Evolutionary conservation across 2,113 vertebrate genomes (phyloP), one percentile per base, ranked within the genome.

Genomic region (Pogona vitticeps): DNA sequence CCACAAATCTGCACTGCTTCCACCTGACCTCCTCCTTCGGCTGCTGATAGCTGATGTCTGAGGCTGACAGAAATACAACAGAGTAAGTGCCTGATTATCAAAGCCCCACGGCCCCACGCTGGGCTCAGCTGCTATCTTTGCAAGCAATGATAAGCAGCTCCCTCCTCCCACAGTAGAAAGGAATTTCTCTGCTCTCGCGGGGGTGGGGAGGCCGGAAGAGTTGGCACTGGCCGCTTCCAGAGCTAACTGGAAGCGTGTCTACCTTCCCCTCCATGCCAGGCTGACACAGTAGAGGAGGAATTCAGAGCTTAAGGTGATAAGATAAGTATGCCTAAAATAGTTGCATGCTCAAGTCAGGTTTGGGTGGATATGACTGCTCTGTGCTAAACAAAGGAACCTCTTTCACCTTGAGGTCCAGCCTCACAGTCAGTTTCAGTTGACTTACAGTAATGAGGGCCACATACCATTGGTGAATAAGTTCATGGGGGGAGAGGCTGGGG

Each of bases 271-370:
- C 36, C 12, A 71, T 73, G 10, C 20, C 73, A 92, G 1, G 17
- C 33, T 0, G 0, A 75, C 17, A 88, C 2, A 7, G 28, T 8
- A 21, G 36, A 59, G 26, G 28, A 76, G 79, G 84, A 87, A 88
- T 70, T 12, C 86, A 10, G 40, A 81, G 58, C 77, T 85, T 14
- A 73, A 14, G 38, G 72, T 20, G 23, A 0, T 7, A 94, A 61
- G 42, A 80, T 61, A 93, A 56, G n/a, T 73, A 84, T 82, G n/a
- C 42, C 85, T 89, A 91, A 61, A 87, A 79, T n/a, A 83, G 36
- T 65, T 63, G 12, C 18, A 68, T 36, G 12, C 46, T 82, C 58
- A 75, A 84, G 77, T 91, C 80, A 4, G 20, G 67, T 68, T 58
- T 84, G 67, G 15, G 15, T n/a, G 87, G 31, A 18, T 65, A 72